These are phyloP conservation scores for Paramuricea clavata DNA, from an alignment of 92 coral and sea anemone species.

Conservation along the genomic window DNA sequence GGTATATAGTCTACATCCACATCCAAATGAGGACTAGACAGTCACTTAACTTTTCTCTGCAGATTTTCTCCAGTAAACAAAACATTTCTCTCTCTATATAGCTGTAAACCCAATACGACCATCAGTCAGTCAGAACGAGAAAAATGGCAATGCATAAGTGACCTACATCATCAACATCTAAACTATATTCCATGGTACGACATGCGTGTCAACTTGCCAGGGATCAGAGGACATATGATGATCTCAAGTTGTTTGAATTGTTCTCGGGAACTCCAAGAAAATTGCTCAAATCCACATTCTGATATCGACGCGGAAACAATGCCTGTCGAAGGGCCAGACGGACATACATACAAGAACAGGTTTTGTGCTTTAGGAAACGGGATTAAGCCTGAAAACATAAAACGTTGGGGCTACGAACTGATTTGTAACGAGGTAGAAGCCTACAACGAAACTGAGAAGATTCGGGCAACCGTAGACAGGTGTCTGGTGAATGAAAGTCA, in stretches of 20 bases:
- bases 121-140: not conserved
- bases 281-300: constrained; percentile 7
- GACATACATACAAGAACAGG: constrained; percentile 37
- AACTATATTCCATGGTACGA: not conserved
- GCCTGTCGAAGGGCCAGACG: constrained; percentile 42
- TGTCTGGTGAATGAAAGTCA: not conserved
- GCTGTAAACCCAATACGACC: constrained; percentile 14
- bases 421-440: not conserved
- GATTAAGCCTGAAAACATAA: not conserved
- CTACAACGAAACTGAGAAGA: not conserved
- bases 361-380: constrained; percentile 39
- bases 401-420: constrained; percentile 18
- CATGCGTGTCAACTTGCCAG: not conserved
- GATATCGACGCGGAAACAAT: not conserved
- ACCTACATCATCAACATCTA: not conserved
- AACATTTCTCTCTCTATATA: not conserved
- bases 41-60: too few relatives aligned
- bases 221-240: constrained; percentile 33
- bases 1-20: too few relatives aligned
- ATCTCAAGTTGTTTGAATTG: constrained; percentile 25
- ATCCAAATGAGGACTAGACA: too few relatives aligned
- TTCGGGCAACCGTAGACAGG: not conserved
- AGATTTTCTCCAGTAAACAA: too few relatives aligned
- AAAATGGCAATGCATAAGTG: constrained; percentile 16
- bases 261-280: not conserved